Conservation (phyloP, 2,797 vertebrate species). For the Macroramphosus scolopax region DNA sequence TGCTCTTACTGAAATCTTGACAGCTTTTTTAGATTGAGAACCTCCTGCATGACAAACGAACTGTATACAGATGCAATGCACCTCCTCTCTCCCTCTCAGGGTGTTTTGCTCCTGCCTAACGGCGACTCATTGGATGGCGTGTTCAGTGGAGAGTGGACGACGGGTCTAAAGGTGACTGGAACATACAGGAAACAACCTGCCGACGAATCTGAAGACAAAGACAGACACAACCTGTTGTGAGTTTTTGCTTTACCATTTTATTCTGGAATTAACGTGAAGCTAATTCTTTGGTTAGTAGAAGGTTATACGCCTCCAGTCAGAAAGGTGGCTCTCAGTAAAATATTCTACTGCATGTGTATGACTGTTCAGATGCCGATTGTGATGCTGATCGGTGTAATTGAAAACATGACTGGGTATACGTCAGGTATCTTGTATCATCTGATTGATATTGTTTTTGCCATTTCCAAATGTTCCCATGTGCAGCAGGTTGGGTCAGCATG, state of each 20-base stretch:
- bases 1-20: not conserved
- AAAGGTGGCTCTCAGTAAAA: too few species aligned
- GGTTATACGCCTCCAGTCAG: too few species aligned
- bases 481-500: constrained; percentile 85
- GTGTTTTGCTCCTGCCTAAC: constrained; percentile 83
- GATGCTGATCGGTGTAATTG: too few species aligned
- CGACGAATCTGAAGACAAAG: constrained; percentile 82
- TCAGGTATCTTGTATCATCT: too few species aligned
- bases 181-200: constrained; percentile 85
- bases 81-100: constrained; percentile 31
- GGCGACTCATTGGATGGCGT: constrained; percentile 89
- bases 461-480: too few species aligned
- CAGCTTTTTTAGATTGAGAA: not conserved
- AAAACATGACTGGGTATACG: too few species aligned
- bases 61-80: not conserved
- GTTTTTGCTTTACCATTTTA: too few species aligned
- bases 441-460: too few species aligned
- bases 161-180: constrained; percentile 90
- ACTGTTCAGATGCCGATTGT: too few species aligned
- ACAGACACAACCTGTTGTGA: constrained; percentile 59
- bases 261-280: too few species aligned
- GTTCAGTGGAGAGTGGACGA: constrained; percentile 91
- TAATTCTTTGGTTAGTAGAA: too few species aligned
- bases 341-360: too few species aligned
- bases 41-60: not conserved